Conservation (phyloP, 64 coral and sea anemone species). For the Porites lutea region DNA sequence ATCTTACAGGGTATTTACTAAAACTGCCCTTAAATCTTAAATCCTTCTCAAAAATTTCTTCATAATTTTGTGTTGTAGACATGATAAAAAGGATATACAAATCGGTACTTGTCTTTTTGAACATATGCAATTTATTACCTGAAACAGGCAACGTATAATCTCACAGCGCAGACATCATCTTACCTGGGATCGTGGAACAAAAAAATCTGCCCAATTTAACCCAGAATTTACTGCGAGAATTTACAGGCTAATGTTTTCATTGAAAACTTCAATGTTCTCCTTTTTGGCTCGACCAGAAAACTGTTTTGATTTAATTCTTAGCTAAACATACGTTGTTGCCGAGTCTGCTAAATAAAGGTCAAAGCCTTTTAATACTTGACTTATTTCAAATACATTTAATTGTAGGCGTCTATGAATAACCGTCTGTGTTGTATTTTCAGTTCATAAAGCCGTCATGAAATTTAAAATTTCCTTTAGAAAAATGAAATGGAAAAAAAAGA, state of each 20-base stretch:
- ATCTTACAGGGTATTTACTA: neutral
- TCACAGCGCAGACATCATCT: too few species aligned
- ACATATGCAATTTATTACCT: neutral
- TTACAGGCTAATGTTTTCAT: too few species aligned
- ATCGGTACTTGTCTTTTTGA: neutral
- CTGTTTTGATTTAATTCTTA: neutral
- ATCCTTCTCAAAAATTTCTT: neutral
- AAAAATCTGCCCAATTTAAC: too few species aligned
- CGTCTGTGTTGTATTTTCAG: neutral
- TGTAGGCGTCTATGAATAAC: too few species aligned
- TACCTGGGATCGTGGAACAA: too few species aligned
- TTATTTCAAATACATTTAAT: neutral
- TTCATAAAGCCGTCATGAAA: neutral
- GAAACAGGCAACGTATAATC: neutral
- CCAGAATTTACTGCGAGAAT: too few species aligned
- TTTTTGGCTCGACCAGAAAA: neutral
- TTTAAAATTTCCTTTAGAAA: neutral
- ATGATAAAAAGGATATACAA: neutral
- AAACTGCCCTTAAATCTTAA: neutral
- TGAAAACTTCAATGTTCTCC: too few species aligned
- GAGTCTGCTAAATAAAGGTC: neutral
- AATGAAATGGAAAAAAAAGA: neutral
- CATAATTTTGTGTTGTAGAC: neutral
- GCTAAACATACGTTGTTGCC: neutral
- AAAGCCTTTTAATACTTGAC: neutral